Conservation (phyloP, 2,888 invertebrate species). For the Ferrisia virgata region DNA sequence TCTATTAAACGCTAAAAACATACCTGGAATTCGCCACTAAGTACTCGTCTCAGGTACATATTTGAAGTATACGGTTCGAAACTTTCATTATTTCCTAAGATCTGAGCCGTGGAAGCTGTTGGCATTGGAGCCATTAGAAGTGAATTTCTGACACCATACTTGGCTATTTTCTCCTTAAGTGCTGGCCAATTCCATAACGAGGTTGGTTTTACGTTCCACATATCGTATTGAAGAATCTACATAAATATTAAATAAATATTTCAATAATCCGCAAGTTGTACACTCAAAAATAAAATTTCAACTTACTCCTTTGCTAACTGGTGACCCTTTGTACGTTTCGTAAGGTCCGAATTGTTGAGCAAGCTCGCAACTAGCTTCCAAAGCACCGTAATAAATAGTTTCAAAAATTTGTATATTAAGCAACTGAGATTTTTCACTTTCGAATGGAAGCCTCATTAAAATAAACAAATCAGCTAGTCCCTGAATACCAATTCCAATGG, state of each 20-base stretch:
- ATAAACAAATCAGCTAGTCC: slow-evolving; percentile 97
- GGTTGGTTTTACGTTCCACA: slow-evolving; percentile 91
- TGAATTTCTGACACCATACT: slow-evolving; percentile 90
- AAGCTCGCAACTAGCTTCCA: slow-evolving; percentile 93
- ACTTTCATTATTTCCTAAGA: slow-evolving; percentile 97
- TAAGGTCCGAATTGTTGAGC: slow-evolving; percentile 82
- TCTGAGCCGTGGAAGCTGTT: slow-evolving; percentile 98
- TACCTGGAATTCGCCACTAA: slow-evolving; percentile 86
- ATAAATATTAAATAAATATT: background rate
- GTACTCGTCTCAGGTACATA: slow-evolving; percentile 82
- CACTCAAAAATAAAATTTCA: background rate
- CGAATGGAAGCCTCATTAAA: slow-evolving; percentile 88
- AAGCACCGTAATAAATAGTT: slow-evolving; percentile 93
- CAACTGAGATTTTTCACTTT: slow-evolving; percentile 76
- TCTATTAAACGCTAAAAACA: background rate
- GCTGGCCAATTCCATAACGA: slow-evolving; percentile 84
- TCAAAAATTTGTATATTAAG: slow-evolving; percentile 96
- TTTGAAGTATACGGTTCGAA: slow-evolving; percentile 98
- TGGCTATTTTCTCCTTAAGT: slow-evolving; percentile 78
- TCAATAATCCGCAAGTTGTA: background rate
- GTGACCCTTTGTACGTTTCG: slow-evolving; percentile 86
- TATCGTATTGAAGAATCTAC: slow-evolving; percentile 88
- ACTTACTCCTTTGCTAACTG: slow-evolving; percentile 78
- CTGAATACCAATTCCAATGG: slow-evolving; percentile 92
- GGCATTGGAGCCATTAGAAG: slow-evolving; percentile 96